These are phyloP conservation scores for Acanthococcus lagerstroemiae DNA, from an alignment of 2,888 invertebrate genomes.

Conservation along the genomic window DNA sequence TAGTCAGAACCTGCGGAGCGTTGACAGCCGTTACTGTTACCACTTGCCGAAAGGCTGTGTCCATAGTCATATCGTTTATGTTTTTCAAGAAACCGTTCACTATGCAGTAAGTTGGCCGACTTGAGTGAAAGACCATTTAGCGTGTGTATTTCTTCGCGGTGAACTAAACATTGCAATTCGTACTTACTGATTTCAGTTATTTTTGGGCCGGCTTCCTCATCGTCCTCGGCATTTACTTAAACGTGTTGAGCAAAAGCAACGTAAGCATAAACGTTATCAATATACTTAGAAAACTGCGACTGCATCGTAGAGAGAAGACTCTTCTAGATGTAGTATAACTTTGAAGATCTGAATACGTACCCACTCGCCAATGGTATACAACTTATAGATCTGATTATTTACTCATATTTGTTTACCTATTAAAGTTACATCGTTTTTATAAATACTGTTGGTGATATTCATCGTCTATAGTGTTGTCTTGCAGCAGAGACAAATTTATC, in stretches of 20 bases:
- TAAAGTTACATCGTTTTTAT: too few relatives aligned
- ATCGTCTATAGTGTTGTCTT: too few relatives aligned
- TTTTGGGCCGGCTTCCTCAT: slow-evolving; percentile 48
- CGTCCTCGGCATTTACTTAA: slow-evolving; percentile 84
- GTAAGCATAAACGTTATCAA: not conserved
- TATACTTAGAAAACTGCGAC: not conserved
- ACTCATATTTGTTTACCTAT: too few relatives aligned
- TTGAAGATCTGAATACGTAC: too few relatives aligned
- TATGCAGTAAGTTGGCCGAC: slow-evolving; percentile 60
- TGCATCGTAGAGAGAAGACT: not conserved
- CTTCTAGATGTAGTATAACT: slow-evolving; percentile 18
- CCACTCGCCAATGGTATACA: too few relatives aligned
- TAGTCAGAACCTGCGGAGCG: slow-evolving; percentile 82
- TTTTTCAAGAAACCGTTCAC: slow-evolving; percentile 91
- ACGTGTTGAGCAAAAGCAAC: slow-evolving; percentile 68
- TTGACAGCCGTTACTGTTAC: slow-evolving; percentile 89
- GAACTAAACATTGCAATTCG: not conserved
- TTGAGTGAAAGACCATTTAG: not conserved
- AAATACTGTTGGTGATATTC: too few relatives aligned
- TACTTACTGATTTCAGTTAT: slow-evolving; percentile 37
- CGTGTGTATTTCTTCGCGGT: not conserved
- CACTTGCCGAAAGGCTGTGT: slow-evolving; percentile 80
- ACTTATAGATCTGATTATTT: too few relatives aligned
- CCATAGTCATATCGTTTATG: slow-evolving; percentile 83
- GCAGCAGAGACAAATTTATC: too few relatives aligned